A percentile compares a stretch with the other conserved stretches of the same genome.
phyloP scores from a whole-genome alignment of 2,888 invertebrate species.

The Athrips mouffetella region DNA sequence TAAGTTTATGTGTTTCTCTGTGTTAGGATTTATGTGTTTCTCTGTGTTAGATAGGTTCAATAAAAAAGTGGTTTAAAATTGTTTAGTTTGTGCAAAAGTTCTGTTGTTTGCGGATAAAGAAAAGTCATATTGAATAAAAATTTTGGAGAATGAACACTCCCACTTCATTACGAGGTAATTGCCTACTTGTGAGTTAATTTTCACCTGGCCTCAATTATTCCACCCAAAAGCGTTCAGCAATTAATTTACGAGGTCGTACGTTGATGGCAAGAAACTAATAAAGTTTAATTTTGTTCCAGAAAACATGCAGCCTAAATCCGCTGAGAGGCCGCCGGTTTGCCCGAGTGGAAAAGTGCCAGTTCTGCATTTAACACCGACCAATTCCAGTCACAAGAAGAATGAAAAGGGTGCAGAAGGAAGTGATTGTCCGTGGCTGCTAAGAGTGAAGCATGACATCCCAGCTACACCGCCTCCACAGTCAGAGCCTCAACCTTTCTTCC shows the following conservation, averaged over 20 bases:
- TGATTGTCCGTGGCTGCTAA: conserved; percentile 58
- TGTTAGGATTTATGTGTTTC: no score
- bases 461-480: conserved; percentile 65
- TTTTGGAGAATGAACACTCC: not conserved
- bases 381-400: conserved; percentile 44
- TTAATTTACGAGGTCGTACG: not conserved
- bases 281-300: conserved; percentile 37
- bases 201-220: not conserved
- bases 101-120: no score
- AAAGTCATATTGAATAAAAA: no score
- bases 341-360: conserved; percentile 53
- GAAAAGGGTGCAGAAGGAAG: conserved; percentile 35
- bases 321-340: conserved; percentile 56
- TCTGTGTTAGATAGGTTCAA: not conserved
- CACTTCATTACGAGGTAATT: not conserved
- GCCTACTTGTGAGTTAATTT: not conserved
- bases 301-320: conserved; percentile 64
- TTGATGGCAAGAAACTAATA: conserved; percentile 12
- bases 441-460: conserved; percentile 66
- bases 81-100: not conserved
- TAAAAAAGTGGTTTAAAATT: not conserved
- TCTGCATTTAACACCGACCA: conserved; percentile 61
- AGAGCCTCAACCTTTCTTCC: conserved; percentile 60
- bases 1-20: conserved; percentile 42
- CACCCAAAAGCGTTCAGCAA: not conserved